Base-by-base conservation (phyloP, 2,797 vertebrate species). In the Hydrocynus forskahlii region DNA sequence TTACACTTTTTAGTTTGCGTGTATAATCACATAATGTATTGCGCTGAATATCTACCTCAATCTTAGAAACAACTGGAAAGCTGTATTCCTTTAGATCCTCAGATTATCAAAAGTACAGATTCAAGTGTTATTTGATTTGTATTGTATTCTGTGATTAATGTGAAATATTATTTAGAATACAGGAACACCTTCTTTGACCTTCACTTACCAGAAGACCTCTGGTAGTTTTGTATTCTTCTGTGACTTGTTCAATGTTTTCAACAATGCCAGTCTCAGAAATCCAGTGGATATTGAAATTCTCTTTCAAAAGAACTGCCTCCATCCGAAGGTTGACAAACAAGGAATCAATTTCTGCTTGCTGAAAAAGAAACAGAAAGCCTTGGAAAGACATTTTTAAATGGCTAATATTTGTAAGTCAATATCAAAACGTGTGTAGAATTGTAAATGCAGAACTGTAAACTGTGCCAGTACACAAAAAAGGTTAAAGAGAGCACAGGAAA, bases 221-320 rank as follows among this genome's bases (percentile, higher is more conserved):
- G 78, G 82, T 91, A 80, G 93, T 88, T 83, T 95, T 96, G 91
- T 95, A 99, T 87, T 99, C 96, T 21, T 92, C 92, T 81, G 96
- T 84, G 10, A 98, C 87, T 35, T n/a, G 84, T 54, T 89, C 89
- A 5, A 98, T 95, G 80, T 96, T 97, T 19, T 97, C 95, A 88
- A 97, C 91, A 21, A 99, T 90, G n/a, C 98, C 97, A 0, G 55
- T 19, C 79, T 96, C 93, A 87, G 95, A 94, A 29, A 89, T 76
- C 98, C 98, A 99, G 25, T 83, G 90, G 52, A 98, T 85, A 29
- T 95, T 94, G 80, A 97, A 94, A 81, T 91, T 91, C 14, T 96
- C 95, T 76, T 93, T 96, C 79, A 97, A 55, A 83, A 91, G 89
- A 5, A 83, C 6, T 0, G 91, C 86, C 75, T 99, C 94, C 94